Evolutionary conservation across 2,888 invertebrate genomes (phyloP), one percentile per base, ranked within the genome.

Genomic region (Ellobium chinense): DNA sequence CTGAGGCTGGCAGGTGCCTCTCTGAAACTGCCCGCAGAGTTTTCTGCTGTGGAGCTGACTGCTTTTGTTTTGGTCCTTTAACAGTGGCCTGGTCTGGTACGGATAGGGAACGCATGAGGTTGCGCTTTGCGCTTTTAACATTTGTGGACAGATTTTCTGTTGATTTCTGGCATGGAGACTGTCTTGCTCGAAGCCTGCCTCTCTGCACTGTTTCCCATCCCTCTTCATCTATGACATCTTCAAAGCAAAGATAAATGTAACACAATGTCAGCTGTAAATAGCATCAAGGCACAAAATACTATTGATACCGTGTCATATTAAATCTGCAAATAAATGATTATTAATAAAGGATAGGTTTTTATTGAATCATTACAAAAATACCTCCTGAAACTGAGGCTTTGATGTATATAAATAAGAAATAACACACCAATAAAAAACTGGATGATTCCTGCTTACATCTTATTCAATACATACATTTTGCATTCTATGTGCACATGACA

Each of bases 161-260:
- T 1, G 89, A 89, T 75, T 88, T 85, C 84, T 89, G 89, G 9
- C 88, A 88, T 0, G 89, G 88, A 14, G 89, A 89, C 24, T 87
- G 84, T 70, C 87, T 94, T 68, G 96, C 95, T 78, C 91, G 88
- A n/a, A 88, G 78, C 75, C 88, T 88, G 62, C 92, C 91, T 80
- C 93, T 96, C 0, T 92, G 92, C 0, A 98, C 98, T 0, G 97
- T 98, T 84, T 97, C 95, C 98, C 98, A 98, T 0, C 98, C 98
- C 80, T 93, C 93, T 62, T 89, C 83, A 37, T 83, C 83, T 12
- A 75, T 36, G 24, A 69, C 27, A 27, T 75, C 70, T 69, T 63
- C 12, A 60, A 56, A 14, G 12, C 66, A 46, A 56, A 77, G 24
- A 36, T 9, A 58, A 58, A 36, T 21, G n/a, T 5, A 7, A 31